Conservation (phyloP, 2,113 vertebrate genomes). For the Dipodomys spectabilis region DNA sequence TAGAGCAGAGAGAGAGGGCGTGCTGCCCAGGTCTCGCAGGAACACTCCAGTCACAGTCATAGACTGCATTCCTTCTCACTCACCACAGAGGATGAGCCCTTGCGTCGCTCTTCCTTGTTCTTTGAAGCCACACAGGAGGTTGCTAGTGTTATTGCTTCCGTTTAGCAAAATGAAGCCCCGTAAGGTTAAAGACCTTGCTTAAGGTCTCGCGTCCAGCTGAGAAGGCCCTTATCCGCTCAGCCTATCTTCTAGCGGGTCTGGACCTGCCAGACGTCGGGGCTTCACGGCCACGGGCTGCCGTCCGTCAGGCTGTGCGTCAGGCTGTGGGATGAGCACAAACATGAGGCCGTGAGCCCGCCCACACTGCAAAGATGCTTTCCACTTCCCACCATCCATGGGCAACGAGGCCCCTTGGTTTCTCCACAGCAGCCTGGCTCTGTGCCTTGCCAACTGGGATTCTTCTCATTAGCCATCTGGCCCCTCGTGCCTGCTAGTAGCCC, state of each 20-base stretch:
- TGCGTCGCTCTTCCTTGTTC: neutral
- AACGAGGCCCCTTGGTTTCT: neutral
- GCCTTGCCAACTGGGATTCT: constrained; percentile 49
- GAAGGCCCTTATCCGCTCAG: neutral
- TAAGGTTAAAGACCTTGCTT: neutral
- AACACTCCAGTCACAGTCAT: neutral
- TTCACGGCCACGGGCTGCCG: neutral
- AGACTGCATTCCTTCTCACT: neutral
- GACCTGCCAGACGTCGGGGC: neutral
- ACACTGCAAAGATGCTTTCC: neutral
- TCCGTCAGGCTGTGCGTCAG: neutral
- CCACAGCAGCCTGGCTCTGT: constrained; percentile 19
- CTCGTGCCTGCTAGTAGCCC: constrained; percentile 46
- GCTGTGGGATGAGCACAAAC: neutral
- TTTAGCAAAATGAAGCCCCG: neutral
- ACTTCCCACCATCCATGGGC: neutral
- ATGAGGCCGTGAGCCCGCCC: neutral
- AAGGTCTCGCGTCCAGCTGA: neutral
- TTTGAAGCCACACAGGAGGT: neutral
- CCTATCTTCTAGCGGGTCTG: neutral
- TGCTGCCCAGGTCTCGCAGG: neutral
- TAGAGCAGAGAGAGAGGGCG: neutral
- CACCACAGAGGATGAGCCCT: neutral
- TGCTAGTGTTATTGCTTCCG: neutral
- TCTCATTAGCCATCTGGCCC: constrained; percentile 83